A percentile compares a stretch with the other conserved stretches of the same genome.
These are phyloP conservation scores for Ptyas mucosa DNA, from an alignment of 2,113 vertebrate genomes.

Conservation along the genomic window DNA sequence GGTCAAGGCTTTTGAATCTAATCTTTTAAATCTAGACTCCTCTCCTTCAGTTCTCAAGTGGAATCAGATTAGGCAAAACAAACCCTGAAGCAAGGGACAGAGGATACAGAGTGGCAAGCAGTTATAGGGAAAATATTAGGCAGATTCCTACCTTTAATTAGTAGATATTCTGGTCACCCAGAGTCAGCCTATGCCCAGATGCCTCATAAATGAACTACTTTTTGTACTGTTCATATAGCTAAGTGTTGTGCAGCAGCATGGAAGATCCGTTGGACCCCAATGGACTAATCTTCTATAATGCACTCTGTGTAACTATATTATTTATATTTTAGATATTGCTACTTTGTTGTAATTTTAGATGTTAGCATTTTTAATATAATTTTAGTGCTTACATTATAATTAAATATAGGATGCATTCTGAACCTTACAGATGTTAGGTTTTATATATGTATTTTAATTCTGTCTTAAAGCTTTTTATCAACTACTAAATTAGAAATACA, in stretches of 20 bases:
- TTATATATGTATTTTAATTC: background rate
- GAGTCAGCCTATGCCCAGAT: background rate
- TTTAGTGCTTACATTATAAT: background rate
- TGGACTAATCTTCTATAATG: background rate
- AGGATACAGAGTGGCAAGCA: too few species aligned
- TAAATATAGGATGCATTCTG: background rate
- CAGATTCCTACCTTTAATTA: background rate
- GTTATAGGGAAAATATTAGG: too few species aligned
- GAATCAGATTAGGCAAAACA: too few species aligned
- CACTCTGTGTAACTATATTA: background rate
- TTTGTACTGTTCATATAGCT: background rate
- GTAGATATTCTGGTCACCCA: background rate
- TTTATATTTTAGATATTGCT: background rate
- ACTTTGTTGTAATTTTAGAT: background rate
- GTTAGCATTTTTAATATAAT: background rate
- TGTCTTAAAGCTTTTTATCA: background rate
- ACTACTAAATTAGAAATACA: background rate
- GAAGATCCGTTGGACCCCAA: background rate
- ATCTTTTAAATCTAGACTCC: too few species aligned
- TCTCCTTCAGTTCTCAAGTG: too few species aligned
- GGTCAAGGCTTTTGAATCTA: too few species aligned
- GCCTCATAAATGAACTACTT: background rate
- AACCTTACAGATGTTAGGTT: background rate
- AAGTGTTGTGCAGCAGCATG: background rate
- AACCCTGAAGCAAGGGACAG: too few species aligned